Conservation (phyloP, 2,888 invertebrate genomes). For the Chamaedrilus cognettii region DNA sequence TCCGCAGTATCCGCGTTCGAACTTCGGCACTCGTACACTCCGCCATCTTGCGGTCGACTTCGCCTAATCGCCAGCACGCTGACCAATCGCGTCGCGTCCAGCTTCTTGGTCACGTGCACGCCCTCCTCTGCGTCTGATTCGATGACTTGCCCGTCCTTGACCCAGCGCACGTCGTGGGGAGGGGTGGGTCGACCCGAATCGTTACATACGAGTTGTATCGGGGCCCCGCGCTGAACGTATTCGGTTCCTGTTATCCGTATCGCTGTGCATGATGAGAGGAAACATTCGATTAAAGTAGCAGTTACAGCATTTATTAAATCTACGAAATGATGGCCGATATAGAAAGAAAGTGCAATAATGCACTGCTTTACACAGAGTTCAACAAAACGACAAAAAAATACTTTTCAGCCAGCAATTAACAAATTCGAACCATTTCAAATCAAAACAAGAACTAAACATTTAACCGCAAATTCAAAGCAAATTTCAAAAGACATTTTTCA, state of each 20-base stretch:
- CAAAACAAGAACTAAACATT: no score
- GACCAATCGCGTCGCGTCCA: constrained; percentile 44
- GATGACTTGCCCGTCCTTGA: constrained; percentile 47
- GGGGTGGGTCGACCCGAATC: constrained; percentile 50
- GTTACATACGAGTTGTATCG: constrained; percentile 49
- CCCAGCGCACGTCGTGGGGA: constrained; percentile 53
- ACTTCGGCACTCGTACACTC: constrained; percentile 49
- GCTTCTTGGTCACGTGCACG: constrained; percentile 46
- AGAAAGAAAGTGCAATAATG: no score
- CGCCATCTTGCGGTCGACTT: constrained; percentile 44
- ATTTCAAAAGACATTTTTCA: no score
- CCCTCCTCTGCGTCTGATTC: constrained; percentile 42
- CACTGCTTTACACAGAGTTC: no score
- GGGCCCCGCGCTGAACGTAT: constrained; percentile 47
- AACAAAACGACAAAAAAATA: no score
- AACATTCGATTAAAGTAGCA: no score
- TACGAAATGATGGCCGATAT: no score
- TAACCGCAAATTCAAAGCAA: no score
- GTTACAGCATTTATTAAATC: no score
- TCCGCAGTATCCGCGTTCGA: constrained; percentile 47
- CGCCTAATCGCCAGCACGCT: constrained; percentile 46
- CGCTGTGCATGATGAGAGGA: constrained; percentile 35
- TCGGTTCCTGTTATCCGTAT: constrained; percentile 46
- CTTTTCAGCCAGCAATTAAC: no score
- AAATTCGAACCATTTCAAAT: no score